Base-by-base conservation (phyloP, 1,140 invertebrate species). In the Eurosta solidaginis region DNA sequence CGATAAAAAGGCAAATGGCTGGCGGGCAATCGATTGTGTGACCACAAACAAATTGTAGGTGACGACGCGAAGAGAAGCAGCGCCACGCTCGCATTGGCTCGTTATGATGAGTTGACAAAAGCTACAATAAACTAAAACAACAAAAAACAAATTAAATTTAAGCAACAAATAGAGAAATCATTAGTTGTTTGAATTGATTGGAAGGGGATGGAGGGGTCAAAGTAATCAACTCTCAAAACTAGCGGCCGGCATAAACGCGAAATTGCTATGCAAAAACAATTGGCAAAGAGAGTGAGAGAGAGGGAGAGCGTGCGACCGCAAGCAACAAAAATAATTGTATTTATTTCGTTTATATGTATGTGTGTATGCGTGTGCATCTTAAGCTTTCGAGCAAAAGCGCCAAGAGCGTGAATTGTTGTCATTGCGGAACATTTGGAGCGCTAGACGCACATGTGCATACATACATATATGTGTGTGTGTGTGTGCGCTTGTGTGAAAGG, bases 1-100 rank as follows among this genome's bases (percentile, higher is more conserved):
- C 54, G 27, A n/a, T n/a, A n/a, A 33, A 59, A 59, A 59, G 54
- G 54, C 54, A 59, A 59, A 59, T 59, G 54, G 54, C 29, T 59
- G 54, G 54, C 52, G 33, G n/a, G n/a, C n/a, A 59, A 59, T 59
- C 33, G 12, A 33, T 17, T 42, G 12, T 12, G 42, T 12, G 42
- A 7, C 6, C 42, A 49, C 10, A 49, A 49, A 68, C 33, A 68
- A 22, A 20, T 68, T 68, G 29, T 68, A 68, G 59, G 59, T 36
- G 59, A 68, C n/a, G n/a, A n/a, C n/a, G n/a, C n/a, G n/a, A 68
- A 17, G 59, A 68, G 22, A 33, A 40, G 33, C 59, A 33, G 14
- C 59, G 12, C 29, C 40, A 68, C 29, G 40, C 59, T 40, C 59
- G 33, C 27, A 1, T 7, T n/a, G 33, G 5, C 33, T 40, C n/a